Evolutionary conservation across 2,888 invertebrate species (phyloP).

Genomic region (Ichneumon xanthorius): DNA sequence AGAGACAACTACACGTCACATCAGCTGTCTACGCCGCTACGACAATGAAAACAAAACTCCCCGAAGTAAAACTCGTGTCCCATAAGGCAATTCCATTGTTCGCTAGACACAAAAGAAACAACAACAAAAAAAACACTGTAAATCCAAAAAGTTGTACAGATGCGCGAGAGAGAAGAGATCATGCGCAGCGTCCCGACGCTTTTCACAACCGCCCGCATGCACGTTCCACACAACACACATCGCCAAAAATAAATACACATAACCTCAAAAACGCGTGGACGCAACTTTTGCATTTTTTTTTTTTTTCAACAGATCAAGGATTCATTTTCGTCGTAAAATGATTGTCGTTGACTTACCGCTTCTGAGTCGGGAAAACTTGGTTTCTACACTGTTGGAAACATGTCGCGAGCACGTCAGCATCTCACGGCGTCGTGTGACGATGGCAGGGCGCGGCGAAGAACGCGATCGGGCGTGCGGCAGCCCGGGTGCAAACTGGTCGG

Average conservation of each 20-base stretch:
- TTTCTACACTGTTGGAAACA: slow-evolving; percentile 77
- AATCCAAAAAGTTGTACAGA: not conserved
- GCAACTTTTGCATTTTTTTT: not conserved
- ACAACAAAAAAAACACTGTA: not conserved
- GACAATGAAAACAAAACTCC: slow-evolving; percentile 11
- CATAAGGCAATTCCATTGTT: not conserved
- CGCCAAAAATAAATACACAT: slow-evolving; percentile 30
- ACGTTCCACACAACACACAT: not conserved
- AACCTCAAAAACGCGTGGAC: slow-evolving; percentile 33
- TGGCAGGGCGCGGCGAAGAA: slow-evolving; percentile 66
- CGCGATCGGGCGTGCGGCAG: slow-evolving; percentile 65
- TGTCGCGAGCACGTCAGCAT: slow-evolving; percentile 81
- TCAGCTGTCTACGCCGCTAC: slow-evolving; percentile 10
- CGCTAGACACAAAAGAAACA: not conserved
- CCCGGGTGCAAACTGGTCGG: slow-evolving; percentile 67
- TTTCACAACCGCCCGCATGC: not conserved
- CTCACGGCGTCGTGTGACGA: slow-evolving; percentile 77
- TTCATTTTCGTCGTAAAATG: not conserved
- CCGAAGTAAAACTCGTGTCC: not conserved
- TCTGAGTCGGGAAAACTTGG: slow-evolving; percentile 74
- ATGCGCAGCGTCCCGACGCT: slow-evolving; percentile 22
- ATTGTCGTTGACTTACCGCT: slow-evolving; percentile 74
- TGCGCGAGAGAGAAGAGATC: not conserved
- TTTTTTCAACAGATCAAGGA: not conserved
- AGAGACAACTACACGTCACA: not conserved